Evolutionary conservation across 2,113 vertebrate genomes (phyloP).

Genomic region (Eurypyga helias): DNA sequence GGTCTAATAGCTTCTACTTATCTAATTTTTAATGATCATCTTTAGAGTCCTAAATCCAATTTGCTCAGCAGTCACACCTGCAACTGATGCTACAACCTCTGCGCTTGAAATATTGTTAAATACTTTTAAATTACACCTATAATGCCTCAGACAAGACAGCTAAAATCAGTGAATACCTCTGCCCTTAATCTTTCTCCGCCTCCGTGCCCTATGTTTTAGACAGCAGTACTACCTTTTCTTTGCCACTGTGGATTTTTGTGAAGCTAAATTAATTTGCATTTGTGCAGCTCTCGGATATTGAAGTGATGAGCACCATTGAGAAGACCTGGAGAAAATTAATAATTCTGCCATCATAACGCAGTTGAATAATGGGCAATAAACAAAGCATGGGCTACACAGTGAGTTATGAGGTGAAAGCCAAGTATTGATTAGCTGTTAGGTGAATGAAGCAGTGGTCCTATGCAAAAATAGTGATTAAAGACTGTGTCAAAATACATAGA

Average conservation of each 20-base stretch:
- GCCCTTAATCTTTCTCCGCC: background rate
- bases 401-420: constrained; percentile 28
- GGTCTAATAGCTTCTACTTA: background rate
- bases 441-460: background rate
- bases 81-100: background rate
- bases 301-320: background rate
- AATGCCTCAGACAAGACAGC: background rate
- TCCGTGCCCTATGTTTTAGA: background rate
- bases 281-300: background rate
- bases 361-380: background rate
- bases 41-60: background rate
- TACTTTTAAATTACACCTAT: background rate
- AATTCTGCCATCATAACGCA: background rate
- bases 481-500: background rate
- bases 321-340: background rate
- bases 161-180: background rate
- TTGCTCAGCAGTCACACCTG: background rate
- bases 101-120: background rate
- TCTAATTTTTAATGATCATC: background rate
- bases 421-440: background rate
- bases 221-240: background rate
- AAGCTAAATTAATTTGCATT: background rate
- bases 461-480: constrained; percentile 3
- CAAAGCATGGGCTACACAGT: background rate
- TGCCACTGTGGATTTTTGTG: background rate